Base-by-base conservation (phyloP, 2,113 vertebrate species). In the Pygoscelis antarcticus region DNA sequence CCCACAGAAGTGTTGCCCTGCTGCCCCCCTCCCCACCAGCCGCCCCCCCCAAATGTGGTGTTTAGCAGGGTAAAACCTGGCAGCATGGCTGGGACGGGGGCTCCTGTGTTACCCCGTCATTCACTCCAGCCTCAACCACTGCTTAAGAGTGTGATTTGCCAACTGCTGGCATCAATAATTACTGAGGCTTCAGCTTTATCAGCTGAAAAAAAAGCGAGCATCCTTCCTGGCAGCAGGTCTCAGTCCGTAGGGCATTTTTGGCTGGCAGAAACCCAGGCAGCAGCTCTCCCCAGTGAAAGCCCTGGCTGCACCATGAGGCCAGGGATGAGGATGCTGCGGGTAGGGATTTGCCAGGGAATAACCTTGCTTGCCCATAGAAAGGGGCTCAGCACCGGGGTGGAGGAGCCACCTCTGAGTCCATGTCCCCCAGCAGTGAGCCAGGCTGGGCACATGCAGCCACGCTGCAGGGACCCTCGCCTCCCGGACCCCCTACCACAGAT, bases 371-470 rank as follows among this genome's bases (percentile, higher is more conserved):
- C 16, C 55, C 2, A 1, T 10, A 34, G 80, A 25, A 89, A 72
- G 30, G 66, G 7, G 5, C 23, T 62, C 62, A 49, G 66, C 2
- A 2, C 36, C 6, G 9, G 32, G 5, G 22, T 1, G 1, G 51
- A 89, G 40, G 36, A 86, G 40, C 12, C 2, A 0, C 54, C 44
- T 88, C 87, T 36, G 38, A 21, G 21, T 40, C 38, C 4, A 0
- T 5, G 7, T 55, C 3, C 27, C 40, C 17, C 68, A 42, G 66
- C 71, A 83, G 40, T 1, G 5, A 51, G 55, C n/a, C 19, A 34
- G 38, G 16, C 20, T 16, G 9, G 54, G 36, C 2, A 1, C 5
- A 7, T 22, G 36, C 6, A 9, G 47, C 40, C 0, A 0, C 2
- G 6, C 57, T 36, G 62, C 34, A 44, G 60, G 46, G 40, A 75